These are phyloP conservation scores for Vipera latastei DNA, from an alignment of 2,797 vertebrate species.

Conservation along the genomic window DNA sequence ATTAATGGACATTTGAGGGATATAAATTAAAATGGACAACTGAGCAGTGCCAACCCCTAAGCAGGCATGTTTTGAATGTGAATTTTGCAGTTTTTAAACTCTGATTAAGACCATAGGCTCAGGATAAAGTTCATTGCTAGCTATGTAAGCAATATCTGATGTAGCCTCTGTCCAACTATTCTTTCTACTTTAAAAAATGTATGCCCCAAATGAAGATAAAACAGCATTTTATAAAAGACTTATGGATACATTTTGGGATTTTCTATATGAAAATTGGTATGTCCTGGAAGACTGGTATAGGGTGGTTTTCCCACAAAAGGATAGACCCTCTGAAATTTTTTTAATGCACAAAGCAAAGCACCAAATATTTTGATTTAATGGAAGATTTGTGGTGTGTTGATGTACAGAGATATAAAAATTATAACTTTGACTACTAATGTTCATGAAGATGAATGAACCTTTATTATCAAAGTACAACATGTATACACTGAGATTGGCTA, in stretches of 20 bases:
- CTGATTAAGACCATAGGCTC: not conserved
- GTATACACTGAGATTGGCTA: too few species aligned
- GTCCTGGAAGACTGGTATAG: not conserved
- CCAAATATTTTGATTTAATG: not conserved
- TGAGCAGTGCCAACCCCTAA: slow-evolving; percentile 2
- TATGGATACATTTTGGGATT: not conserved
- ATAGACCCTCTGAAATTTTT: not conserved
- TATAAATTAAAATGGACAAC: not conserved
- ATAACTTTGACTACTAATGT: not conserved
- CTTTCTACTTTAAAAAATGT: not conserved
- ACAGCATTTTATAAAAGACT: not conserved
- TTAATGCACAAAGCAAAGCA: not conserved
- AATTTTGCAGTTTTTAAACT: not conserved
- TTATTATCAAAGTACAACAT: too few species aligned
- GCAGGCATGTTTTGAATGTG: not conserved
- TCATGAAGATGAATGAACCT: not conserved
- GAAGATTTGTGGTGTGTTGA: not conserved
- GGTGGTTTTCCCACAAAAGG: not conserved
- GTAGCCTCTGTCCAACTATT: not conserved
- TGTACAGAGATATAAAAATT: not conserved
- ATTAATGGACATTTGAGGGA: slow-evolving; percentile 14
- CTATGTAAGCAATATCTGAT: not conserved
- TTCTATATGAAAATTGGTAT: not conserved
- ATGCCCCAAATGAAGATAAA: not conserved
- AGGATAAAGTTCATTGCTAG: not conserved